These are phyloP conservation scores for Smutsia temminckii DNA, from an alignment of 2,797 vertebrate species.

Conservation along the genomic window DNA sequence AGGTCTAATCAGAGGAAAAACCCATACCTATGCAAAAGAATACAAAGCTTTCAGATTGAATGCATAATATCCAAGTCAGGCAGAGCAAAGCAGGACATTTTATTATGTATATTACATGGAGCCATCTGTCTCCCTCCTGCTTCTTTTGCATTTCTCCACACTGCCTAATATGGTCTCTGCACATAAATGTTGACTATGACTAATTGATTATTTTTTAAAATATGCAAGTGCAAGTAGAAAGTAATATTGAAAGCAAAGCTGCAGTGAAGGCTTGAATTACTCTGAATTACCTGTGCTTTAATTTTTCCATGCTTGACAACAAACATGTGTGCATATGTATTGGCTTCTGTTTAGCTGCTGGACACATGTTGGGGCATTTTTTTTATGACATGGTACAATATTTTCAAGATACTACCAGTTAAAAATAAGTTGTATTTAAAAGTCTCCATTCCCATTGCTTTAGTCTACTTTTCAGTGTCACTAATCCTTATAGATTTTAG, in stretches of 20 bases:
- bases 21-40: slow-evolving; percentile 24
- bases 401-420: slow-evolving; percentile 10
- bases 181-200: slow-evolving; percentile 71
- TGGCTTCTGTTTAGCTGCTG: slow-evolving; percentile 38
- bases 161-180: slow-evolving; percentile 58
- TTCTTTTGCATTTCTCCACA: slow-evolving; percentile 55
- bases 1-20: background rate
- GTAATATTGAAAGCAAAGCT: slow-evolving; percentile 55
- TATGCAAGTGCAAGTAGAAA: slow-evolving; percentile 63
- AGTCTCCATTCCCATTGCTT: background rate
- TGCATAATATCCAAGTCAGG: background rate
- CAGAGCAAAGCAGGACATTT: slow-evolving; percentile 41
- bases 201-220: slow-evolving; percentile 74
- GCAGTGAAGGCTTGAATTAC: slow-evolving; percentile 50
- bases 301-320: slow-evolving; percentile 36
- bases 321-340: background rate
- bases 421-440: slow-evolving; percentile 27
- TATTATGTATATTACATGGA: slow-evolving; percentile 53
- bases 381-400: background rate
- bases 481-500: background rate
- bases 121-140: slow-evolving; percentile 66
- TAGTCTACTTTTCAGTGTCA: background rate
- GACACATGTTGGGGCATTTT: background rate
- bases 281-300: slow-evolving; percentile 56
- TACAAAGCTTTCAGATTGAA: slow-evolving; percentile 14